Evolutionary conservation across 2,888 invertebrate genomes (phyloP), one percentile per base, ranked within the genome.

Genomic region (Drosophila neoperkinsi): DNA sequence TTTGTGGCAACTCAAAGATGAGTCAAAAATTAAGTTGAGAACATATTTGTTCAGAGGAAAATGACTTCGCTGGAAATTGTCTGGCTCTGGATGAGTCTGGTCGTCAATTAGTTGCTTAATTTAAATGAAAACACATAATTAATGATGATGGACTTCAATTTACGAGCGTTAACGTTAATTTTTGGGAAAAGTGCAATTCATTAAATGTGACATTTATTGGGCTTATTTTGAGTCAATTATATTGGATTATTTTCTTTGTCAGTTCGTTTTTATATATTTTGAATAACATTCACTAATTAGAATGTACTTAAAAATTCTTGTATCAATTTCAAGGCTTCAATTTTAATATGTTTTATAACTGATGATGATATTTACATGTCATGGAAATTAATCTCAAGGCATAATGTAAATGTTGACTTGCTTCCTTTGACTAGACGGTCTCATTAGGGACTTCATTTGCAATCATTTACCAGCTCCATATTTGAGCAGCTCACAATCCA

Each of bases 121-220:
- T 79, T 55, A 65, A 65, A 41, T 57, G 67, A 21, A 68, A 79
- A 79, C 60, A 31, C n/a, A 28, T 59, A 64, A 75, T 70, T 58
- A 49, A 61, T 21, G 28, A 30, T 52, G 59, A 21, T 28, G 10
- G 1, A 6, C 38, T 30, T 55, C 31, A 60, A 70, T 69, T 70
- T 59, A 70, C 56, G 50, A n/a, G 25, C 30, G 0, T 28, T 36
- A 25, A 41, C 4, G 18, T 43, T 25, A 25, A 25, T 25, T 25
- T 25, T 38, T 28, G 21, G 31, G 18, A 6, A 30, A 34, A 18
- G 31, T 21, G 31, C 28, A 51, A 56, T 61, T 53, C 43, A 71
- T 63, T 34, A 63, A 51, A 53, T 33, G 10, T 11, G 61, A 49
- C 61, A 43, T 13, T 55, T 59, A 41, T 30, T 41, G 38, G 18